These are phyloP conservation scores for Chiroxiphia lanceolata DNA, from an alignment of 2,797 vertebrate genomes.

Conservation along the genomic window DNA sequence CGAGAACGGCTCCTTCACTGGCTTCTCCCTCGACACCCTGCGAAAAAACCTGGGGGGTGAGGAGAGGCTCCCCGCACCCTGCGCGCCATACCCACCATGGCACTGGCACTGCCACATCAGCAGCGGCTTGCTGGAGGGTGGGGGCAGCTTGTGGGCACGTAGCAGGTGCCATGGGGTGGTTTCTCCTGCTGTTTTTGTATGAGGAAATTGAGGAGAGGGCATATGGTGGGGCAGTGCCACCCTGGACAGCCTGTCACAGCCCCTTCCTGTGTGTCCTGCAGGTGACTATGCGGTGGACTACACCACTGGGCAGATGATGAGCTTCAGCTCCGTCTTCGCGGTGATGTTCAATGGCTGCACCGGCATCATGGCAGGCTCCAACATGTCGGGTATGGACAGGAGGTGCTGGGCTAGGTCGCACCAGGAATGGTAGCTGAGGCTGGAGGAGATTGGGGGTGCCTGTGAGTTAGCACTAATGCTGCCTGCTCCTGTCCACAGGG, in stretches of 20 bases:
- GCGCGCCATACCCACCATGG: fast-evolving
- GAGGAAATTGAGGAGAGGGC: not conserved
- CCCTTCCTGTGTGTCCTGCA: slow-evolving; percentile 7
- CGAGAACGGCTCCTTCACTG: slow-evolving; percentile 79
- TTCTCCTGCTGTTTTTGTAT: not conserved
- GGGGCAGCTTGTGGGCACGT: not conserved
- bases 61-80: not conserved
- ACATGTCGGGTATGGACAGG: slow-evolving; percentile 86
- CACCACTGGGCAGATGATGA: slow-evolving; percentile 86
- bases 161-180: not conserved
- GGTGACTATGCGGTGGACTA: slow-evolving; percentile 84
- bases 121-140: not conserved
- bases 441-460: not conserved
- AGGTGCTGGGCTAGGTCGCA: not conserved
- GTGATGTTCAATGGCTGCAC: slow-evolving; percentile 96
- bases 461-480: not conserved
- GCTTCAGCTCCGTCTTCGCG: slow-evolving; percentile 88
- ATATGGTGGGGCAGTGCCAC: not conserved
- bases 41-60: slow-evolving; percentile 82
- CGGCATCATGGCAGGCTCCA: slow-evolving; percentile 93
- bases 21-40: slow-evolving; percentile 86
- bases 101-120: not conserved
- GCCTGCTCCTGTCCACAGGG: slow-evolving; percentile 65
- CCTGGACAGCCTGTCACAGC: not conserved
- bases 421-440: fast-evolving